Base-by-base conservation (phyloP, 2,888 invertebrate species). In the Bombyx huttoni region DNA sequence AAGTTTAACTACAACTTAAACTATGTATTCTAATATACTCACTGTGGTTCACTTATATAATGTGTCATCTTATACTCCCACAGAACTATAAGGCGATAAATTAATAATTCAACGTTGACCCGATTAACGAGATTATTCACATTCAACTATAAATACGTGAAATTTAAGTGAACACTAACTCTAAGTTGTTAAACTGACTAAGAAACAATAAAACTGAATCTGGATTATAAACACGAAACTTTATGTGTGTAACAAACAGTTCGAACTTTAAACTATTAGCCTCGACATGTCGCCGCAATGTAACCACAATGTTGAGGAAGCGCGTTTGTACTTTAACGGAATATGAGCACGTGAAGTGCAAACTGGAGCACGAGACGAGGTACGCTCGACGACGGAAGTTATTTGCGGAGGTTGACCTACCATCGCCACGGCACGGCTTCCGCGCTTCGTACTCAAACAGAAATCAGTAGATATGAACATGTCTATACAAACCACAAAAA, bases 321-420 rank as follows among this genome's bases (percentile, higher is more conserved):
- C 56, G 24, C 40, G 12, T 8, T 40, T 40, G 40, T 40, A 63
- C 63, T 34, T 48, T 7, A 34, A 5, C 33, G 13, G 34, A 8
- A 50, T 40, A 35, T 45, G 13, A 40, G 40, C 10, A 13, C 10
- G 40, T 50, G 13, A 45, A 50, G 50, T 40, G 40, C 13, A 14
- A 50, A 34, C 35, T 50, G 47, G 47, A 47, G 24, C 24, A 24
- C 24, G 13, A 47, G 24, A 47, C 13, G 24, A 14, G 40, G 14
- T 51, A 47, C 51, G 53, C 51, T 56, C 53, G 49, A 40, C 60
- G 59, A 59, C 79, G 84, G 84, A 84, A 81, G 81, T 73, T 79
- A 80, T 84, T 82, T 79, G 77, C 69, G 66, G 64, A 63, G 59
- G 57, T 54, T 57, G 52, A 50, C 46, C 49, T 33, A 13, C 50